These are phyloP conservation scores for Prochilodus magdalenae DNA, from an alignment of 2,113 vertebrate genomes.

Conservation along the genomic window DNA sequence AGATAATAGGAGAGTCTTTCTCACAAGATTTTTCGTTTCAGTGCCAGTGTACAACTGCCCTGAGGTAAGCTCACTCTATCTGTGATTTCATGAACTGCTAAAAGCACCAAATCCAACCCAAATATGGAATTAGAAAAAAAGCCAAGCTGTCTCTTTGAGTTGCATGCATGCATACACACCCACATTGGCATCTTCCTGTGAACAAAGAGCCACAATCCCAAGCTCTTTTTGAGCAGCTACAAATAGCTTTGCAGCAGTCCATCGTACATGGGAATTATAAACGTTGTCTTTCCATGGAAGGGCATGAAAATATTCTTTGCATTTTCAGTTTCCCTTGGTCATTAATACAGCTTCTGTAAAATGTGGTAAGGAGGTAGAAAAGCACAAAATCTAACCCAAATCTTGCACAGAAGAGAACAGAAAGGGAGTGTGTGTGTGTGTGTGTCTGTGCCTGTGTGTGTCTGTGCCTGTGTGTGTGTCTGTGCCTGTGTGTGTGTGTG, in stretches of 20 bases:
- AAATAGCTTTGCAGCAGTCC: neutral
- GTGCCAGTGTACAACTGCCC: neutral
- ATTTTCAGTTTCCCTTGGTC: too few relatives aligned
- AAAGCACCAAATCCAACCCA: neutral
- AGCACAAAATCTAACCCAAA: too few relatives aligned
- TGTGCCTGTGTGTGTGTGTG: too few relatives aligned
- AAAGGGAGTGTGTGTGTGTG: too few relatives aligned
- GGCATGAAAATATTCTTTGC: neutral
- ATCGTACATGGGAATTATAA: too few relatives aligned
- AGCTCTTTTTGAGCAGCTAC: neutral
- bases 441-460: too few relatives aligned
- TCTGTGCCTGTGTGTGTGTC: too few relatives aligned
- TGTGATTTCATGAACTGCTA: neutral
- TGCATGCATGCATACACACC: neutral
- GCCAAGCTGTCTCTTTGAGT: neutral
- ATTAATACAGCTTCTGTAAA: too few relatives aligned
- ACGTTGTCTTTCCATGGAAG: too few relatives aligned
- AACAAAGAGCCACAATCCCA: neutral
- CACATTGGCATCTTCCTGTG: neutral
- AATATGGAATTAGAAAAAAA: neutral
- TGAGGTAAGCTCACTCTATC: neutral
- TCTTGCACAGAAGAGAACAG: too few relatives aligned
- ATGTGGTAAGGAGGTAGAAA: too few relatives aligned
- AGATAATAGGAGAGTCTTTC: too few relatives aligned
- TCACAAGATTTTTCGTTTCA: neutral